These are phyloP conservation scores for Caenorhabditis sp. DNA, from an alignment of 2,888 invertebrate species.

Conservation along the genomic window DNA sequence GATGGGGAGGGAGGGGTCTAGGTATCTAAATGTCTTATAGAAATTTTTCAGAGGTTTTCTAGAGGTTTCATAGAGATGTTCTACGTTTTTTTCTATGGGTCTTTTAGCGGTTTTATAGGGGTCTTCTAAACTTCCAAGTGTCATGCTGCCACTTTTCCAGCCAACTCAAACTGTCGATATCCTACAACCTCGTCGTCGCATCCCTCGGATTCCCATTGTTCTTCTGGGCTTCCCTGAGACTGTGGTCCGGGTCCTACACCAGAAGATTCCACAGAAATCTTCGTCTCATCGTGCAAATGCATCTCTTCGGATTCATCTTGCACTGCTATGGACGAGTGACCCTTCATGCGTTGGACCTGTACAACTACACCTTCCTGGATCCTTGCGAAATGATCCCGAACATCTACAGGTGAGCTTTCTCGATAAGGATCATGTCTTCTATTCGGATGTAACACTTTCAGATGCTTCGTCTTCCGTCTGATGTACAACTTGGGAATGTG, in stretches of 20 bases:
- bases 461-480: conserved; percentile 57
- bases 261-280: conserved; percentile 34
- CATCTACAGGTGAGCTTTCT: conserved; percentile 40
- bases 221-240: conserved; percentile 23
- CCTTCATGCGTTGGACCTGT: conserved; percentile 48
- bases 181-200: conserved; percentile 25
- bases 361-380: conserved; percentile 36
- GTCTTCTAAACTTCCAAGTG: background rate
- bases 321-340: conserved; percentile 40
- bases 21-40: too few species aligned
- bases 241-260: conserved; percentile 11
- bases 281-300: conserved; percentile 25
- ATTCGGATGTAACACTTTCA: background rate
- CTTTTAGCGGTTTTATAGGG: too few species aligned
- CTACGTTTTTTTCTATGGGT: too few species aligned
- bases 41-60: too few species aligned
- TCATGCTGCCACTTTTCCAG: background rate
- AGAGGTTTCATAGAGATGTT: too few species aligned
- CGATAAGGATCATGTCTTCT: too few species aligned
- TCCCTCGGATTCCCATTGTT: conserved; percentile 14
- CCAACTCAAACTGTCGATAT: conserved; percentile 14
- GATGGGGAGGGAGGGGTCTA: too few species aligned
- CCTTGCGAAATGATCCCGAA: conserved; percentile 51
- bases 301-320: conserved; percentile 43
- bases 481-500: conserved; percentile 52